Evolutionary conservation across 2,113 vertebrate species (phyloP), one percentile per base, ranked within the genome.

Genomic region (Brachionichthys hirsutus): DNA sequence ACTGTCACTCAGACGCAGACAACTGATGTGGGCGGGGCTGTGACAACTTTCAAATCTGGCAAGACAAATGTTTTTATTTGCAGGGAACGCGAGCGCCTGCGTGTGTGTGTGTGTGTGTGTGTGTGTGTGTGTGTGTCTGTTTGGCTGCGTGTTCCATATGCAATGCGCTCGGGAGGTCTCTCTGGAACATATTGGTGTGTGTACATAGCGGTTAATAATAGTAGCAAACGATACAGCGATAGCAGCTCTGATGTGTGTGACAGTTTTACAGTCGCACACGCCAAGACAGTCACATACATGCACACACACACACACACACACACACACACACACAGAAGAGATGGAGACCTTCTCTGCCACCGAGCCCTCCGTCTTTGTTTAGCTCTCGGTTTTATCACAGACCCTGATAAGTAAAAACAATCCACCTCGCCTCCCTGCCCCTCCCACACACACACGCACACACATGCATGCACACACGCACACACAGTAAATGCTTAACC

Each of bases 191-290:
- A 89, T 90, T 87, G 88, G 82, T 70, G 83, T 79, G 83, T 51
- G 70, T 85, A 74, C 85, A 80, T 88, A 70, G 86, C 78, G 78
- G 89, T 87, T 91, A 92, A 91, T 91, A 89, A 91, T 92, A 91
- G 87, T 84, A 88, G 79, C 82, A 78, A 74, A 80, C 84, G 72
- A 84, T 87, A 86, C 82, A 82, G 82, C 67, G 62, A 81, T 80
- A 80, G 83, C 79, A 82, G 78, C 85, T 88, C 81, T 85, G 82
- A 86, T 90, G 78, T 88, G 78, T 84, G 85, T 89, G 90, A 90
- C 89, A 89, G 88, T 85, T 89, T 88, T 88, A 78, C 74, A 88
- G 82, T 61, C 65, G 44, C 73, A 69, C 78, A 83, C 59, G 74
- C 89, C 80, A 84, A 82, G 75, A 65, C 76, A 80, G 73, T 58